Conservation (phyloP, 2,888 invertebrate genomes). For the Sminthurides aquaticus region DNA sequence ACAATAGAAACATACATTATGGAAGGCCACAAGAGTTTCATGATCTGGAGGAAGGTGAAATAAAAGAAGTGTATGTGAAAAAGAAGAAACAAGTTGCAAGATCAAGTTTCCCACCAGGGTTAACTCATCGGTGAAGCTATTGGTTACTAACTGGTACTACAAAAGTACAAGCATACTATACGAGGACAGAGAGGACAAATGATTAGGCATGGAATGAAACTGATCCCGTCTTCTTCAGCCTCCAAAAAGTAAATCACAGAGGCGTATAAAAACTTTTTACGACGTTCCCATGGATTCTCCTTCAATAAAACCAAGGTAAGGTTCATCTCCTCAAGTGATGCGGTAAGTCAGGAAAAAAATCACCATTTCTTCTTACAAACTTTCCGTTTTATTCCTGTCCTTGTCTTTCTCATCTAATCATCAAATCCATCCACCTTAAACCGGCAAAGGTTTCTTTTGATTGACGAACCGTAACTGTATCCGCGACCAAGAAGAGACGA, state of each 20-base stretch:
- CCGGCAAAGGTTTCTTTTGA: conserved; percentile 15
- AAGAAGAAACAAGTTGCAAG: too few relatives aligned
- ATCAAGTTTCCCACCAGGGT: too few relatives aligned
- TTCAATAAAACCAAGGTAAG: background rate
- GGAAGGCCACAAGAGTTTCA: too few relatives aligned
- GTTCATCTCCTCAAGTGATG: background rate
- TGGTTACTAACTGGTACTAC: too few relatives aligned
- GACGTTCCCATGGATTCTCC: background rate
- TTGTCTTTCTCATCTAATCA: conserved; percentile 3
- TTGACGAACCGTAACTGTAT: conserved; percentile 18
- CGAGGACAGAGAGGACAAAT: too few relatives aligned
- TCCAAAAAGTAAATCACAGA: background rate
- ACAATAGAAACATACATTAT: too few relatives aligned
- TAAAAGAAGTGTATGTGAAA: too few relatives aligned
- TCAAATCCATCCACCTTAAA: too few relatives aligned
- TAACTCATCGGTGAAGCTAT: too few relatives aligned
- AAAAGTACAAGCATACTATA: too few relatives aligned
- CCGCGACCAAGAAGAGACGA: background rate
- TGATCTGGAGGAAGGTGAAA: too few relatives aligned
- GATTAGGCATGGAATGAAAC: background rate
- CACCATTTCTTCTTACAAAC: background rate
- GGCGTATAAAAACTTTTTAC: background rate
- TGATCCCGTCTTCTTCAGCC: background rate
- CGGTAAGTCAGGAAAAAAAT: background rate
- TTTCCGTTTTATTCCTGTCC: conserved; percentile 3